Evolutionary conservation across 2,888 invertebrate species (phyloP), one percentile per base, ranked within the genome.

Genomic region (Drosophila nr. fundita): DNA sequence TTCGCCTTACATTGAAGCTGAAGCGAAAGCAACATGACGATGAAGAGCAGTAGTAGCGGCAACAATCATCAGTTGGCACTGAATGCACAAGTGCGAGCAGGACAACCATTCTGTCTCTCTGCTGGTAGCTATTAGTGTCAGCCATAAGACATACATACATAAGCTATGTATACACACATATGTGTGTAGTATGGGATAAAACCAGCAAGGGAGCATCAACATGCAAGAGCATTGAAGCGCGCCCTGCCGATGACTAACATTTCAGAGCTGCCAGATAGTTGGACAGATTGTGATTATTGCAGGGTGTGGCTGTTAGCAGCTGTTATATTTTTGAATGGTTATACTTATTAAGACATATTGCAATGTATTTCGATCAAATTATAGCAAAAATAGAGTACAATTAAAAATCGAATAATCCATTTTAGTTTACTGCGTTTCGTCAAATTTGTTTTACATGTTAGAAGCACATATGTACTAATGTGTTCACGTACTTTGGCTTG

Each of bases 171-270:
- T 57, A 57, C 40, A 57, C 10, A 49, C 15, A 36, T 34, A 36
- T 52, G 38, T 30, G 27, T 64, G 53, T 71, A 68, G 80, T 80
- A 66, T 80, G 80, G 76, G 76, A 73, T 80, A 79, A 79, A 76
- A 80, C 80, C 80, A 76, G 73, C 68, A 80, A 70, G 52, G 38
- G 54, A 76, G 59, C 68, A 68, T 68, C 78, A 68, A 72, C 52
- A 69, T 45, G 49, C 50, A 61, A 76, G 67, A 70, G 80, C 73
- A 79, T 64, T 76, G 70, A 73, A 79, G 79, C 79, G 79, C 75
- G 75, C 78, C 58, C 57, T 68, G 65, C 11, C 73, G 79, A 76
- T 80, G 79, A 80, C 79, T 80, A 80, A 80, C 73, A 71, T 71
- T 68, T 70, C 60, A 79, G 76, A 73, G 79, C 73, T 79, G 80